Evolutionary conservation across 2,888 invertebrate species (phyloP).

Genomic region (Sinopyrophorus schimmeli): DNA sequence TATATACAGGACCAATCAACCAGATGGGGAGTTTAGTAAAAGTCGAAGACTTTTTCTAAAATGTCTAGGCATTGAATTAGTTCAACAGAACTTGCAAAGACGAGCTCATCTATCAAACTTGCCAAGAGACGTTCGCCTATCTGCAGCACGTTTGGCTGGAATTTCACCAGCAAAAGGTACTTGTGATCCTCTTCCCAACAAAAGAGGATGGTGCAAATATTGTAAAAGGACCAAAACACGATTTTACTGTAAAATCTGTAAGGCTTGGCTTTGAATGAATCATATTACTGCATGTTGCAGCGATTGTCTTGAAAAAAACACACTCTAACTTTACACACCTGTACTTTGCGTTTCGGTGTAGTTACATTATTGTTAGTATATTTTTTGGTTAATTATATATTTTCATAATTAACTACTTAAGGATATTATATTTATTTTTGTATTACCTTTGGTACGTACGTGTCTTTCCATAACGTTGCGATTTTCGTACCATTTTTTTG

Average conservation of each 20-base stretch:
- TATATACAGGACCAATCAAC: conserved; percentile 4
- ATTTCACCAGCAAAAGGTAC: not conserved
- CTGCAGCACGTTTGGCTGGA: not conserved
- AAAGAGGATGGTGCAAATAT: not conserved
- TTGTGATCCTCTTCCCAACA: not conserved
- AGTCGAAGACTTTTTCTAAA: not conserved
- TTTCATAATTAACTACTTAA: too few species aligned
- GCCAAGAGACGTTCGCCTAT: not conserved
- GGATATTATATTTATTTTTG: too few species aligned
- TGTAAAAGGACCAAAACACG: not conserved
- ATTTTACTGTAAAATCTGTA: not conserved
- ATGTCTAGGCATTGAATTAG: not conserved
- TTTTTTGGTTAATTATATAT: too few species aligned
- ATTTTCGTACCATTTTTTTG: too few species aligned
- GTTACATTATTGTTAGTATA: too few species aligned
- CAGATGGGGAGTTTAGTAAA: conserved; percentile 4
- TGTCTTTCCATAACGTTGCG: too few species aligned
- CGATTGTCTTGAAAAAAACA: not conserved
- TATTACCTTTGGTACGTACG: too few species aligned
- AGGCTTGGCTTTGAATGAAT: not conserved
- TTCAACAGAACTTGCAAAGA: not conserved
- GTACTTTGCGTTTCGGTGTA: too few species aligned
- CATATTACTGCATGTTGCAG: not conserved
- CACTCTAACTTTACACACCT: too few species aligned
- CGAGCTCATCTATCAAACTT: not conserved